These are phyloP conservation scores for Thyatira batis DNA, from an alignment of 2,888 invertebrate genomes.

Conservation along the genomic window DNA sequence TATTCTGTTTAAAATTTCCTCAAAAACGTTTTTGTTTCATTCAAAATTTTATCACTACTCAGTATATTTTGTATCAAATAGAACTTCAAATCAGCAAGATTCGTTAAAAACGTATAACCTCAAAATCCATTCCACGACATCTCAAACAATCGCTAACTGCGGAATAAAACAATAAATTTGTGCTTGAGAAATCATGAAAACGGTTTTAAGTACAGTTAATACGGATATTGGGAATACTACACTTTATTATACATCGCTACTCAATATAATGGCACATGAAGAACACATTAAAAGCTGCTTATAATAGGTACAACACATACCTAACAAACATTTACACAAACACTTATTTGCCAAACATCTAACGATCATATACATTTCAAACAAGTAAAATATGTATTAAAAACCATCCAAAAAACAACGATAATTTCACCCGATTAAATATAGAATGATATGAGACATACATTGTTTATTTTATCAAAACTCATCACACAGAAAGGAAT, in stretches of 20 bases:
- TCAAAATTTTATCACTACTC: neutral
- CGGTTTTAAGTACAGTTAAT: slow-evolving; percentile 44
- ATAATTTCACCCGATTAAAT: neutral
- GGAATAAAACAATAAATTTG: slow-evolving; percentile 4
- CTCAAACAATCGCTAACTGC: slow-evolving; percentile 12
- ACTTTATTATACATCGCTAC: neutral
- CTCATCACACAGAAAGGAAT: slow-evolving; percentile 37
- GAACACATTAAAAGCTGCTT: slow-evolving; percentile 58
- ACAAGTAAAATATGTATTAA: neutral
- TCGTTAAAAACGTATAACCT: neutral
- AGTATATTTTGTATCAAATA: neutral
- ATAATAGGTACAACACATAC: slow-evolving; percentile 12
- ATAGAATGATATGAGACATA: neutral
- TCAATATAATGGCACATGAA: slow-evolving; percentile 58
- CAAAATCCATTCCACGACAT: slow-evolving; percentile 25
- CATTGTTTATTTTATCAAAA: slow-evolving; percentile 28
- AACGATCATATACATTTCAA: neutral
- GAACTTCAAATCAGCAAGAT: neutral
- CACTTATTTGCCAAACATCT: neutral
- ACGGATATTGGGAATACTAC: slow-evolving; percentile 4
- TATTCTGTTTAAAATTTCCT: neutral
- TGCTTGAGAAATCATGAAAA: slow-evolving; percentile 42
- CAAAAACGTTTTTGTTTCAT: neutral
- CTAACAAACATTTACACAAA: neutral
- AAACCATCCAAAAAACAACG: neutral